Percentiles rank a stretch among this genome's conserved stretches.
These are phyloP conservation scores for Drosophila bocqueti DNA, from an alignment of 1,140 invertebrate species.

Conservation along the genomic window DNA sequence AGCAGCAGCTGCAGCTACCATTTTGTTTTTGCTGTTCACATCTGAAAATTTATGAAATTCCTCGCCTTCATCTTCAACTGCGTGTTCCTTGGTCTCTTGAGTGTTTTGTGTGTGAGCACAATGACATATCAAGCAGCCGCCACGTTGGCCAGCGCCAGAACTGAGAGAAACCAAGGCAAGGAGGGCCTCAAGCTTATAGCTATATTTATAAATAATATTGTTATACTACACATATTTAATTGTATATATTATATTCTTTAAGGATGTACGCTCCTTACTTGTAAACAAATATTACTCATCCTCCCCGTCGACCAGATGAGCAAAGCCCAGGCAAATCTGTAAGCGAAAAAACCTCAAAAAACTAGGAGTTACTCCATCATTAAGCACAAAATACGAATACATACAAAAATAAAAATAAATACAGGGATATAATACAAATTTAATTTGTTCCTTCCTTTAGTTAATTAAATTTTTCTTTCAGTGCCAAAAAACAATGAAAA, in stretches of 20 bases:
- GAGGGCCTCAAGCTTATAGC: too few species aligned
- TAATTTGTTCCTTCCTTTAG: not conserved
- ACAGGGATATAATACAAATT: too few species aligned
- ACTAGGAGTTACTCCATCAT: not conserved
- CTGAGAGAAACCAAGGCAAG: not conserved
- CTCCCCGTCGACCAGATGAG: not conserved
- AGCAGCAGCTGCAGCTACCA: slow-evolving; percentile 44
- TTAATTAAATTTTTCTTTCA: not conserved
- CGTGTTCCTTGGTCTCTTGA: slow-evolving; percentile 22
- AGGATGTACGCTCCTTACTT: too few species aligned
- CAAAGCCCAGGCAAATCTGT: not conserved
- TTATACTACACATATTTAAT: not conserved
- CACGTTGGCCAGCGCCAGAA: not conserved
- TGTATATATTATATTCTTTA: not conserved
- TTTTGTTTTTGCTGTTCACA: slow-evolving; percentile 44
- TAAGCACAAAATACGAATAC: not conserved
- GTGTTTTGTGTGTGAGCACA: slow-evolving; percentile 22
- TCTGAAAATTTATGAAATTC: slow-evolving; percentile 53
- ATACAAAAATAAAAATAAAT: not conserved
- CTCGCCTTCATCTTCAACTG: slow-evolving; percentile 15
- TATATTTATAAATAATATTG: not conserved
- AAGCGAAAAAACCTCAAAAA: not conserved
- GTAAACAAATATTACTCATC: not conserved
- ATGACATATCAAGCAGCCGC: slow-evolving; percentile 9
- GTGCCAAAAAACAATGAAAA: slow-evolving; percentile 2